These are phyloP conservation scores for Festucalex cinctus DNA, from an alignment of 2,113 vertebrate genomes.

Conservation along the genomic window DNA sequence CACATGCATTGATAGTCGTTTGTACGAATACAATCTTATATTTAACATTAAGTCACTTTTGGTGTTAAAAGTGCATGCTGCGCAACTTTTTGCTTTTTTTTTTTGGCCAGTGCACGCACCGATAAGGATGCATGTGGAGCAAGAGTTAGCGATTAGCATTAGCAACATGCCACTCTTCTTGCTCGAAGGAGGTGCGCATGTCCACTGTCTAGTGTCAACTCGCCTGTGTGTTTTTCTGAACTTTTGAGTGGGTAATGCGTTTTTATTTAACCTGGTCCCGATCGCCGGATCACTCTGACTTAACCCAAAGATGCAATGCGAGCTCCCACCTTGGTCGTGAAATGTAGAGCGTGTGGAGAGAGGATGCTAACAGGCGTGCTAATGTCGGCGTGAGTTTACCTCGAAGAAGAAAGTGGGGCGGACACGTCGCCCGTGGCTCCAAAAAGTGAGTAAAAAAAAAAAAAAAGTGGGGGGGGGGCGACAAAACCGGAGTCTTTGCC, in stretches of 20 bases:
- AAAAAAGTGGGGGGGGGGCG: no score
- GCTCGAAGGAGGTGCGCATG: neutral
- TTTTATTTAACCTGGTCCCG: neutral
- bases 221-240: neutral
- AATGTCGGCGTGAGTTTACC: conserved; percentile 19
- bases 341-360: neutral
- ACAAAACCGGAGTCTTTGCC: neutral
- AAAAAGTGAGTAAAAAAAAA: conserved; percentile 1
- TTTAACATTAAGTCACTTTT: neutral
- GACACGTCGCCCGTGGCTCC: conserved; percentile 13
- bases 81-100: no score
- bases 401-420: conserved; percentile 19
- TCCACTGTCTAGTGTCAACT: neutral
- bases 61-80: neutral
- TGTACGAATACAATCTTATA: neutral
- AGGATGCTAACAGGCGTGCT: neutral
- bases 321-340: conserved; percentile 35
- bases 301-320: conserved; percentile 1
- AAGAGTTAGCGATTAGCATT: conserved; percentile 58
- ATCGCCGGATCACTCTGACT: no score
- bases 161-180: conserved; percentile 9
- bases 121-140: neutral
- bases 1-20: neutral
- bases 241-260: neutral
- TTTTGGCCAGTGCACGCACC: neutral